Base-by-base conservation (phyloP, 2,888 invertebrate species). In the Formica aserva region DNA sequence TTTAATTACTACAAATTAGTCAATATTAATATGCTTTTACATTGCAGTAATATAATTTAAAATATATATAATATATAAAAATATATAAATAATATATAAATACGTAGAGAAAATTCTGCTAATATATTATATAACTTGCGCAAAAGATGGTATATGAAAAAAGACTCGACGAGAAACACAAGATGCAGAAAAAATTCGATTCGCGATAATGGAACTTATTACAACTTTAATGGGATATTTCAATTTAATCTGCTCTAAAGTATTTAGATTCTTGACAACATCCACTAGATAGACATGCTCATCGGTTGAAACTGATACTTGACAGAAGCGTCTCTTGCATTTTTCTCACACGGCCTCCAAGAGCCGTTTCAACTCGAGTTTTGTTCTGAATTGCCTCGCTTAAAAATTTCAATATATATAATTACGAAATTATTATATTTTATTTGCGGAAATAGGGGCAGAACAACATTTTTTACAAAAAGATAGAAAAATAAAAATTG, bases 211-310 rank as follows among this genome's bases (percentile, higher is more conserved):
- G n/a, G 6, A 29, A 8, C 22, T 74, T 26, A 26, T 57, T 48
- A 48, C 38, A 60, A 45, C 9, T 62, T 60, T 3, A 62, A 15
- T 38, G 38, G 11, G 29, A 57, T 55, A 45, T 9, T 74, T 62
- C n/a, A 29, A 45, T 32, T 32, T 75, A 63, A 75, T 63, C 45
- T 63, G 3, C 18, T 75, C 3, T 32, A 18, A 75, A 62, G n/a
- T 32, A 32, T 32, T 4, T n/a, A 8, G 55, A 41, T 6, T 41
- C 15, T 62, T 62, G 15, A 22, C 32, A 45, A 15, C n/a, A 29
- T 2, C n/a, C 29, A 22, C 41, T 60, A 11, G 29, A 41, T 60
- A 11, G 29, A 41, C 3, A 13, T 3, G 13, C 3, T 6, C 29
- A 41, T 45, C 41, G 22, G 9, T 38, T 74, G n/a, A 60, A 4